phyloP scores from a whole-genome alignment of 64 coral and sea anemone genomes.

The Pocillopora damicornis region DNA sequence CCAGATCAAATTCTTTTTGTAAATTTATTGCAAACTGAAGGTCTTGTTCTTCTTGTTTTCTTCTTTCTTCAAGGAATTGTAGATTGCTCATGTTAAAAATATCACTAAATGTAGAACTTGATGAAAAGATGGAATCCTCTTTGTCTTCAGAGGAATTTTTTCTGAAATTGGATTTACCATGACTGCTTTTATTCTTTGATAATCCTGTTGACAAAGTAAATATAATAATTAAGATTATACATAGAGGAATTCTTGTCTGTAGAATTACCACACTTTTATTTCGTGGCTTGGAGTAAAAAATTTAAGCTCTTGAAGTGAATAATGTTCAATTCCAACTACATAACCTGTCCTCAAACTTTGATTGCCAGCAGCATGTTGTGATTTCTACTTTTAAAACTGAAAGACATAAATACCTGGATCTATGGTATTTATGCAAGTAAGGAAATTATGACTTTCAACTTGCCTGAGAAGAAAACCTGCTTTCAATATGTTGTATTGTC shows the following conservation, averaged over 20 bases:
- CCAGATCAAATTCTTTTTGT: slow-evolving; percentile 72
- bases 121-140: neutral
- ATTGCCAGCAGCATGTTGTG: too few species aligned
- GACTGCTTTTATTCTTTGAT: neutral
- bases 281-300: too few species aligned
- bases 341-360: too few species aligned
- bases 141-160: neutral
- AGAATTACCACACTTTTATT: too few species aligned
- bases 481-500: too few species aligned
- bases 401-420: too few species aligned
- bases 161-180: neutral
- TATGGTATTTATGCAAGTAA: too few species aligned
- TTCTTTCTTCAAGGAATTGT: slow-evolving; percentile 43
- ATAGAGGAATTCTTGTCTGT: neutral
- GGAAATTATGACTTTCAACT: too few species aligned
- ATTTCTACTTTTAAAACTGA: too few species aligned
- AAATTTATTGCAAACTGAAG: slow-evolving; percentile 75
- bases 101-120: slow-evolving; percentile 32
- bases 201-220: slow-evolving; percentile 1
- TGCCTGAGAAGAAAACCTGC: too few species aligned
- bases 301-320: too few species aligned
- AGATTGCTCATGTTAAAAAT: slow-evolving; percentile 18
- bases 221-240: neutral
- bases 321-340: too few species aligned
- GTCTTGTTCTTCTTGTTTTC: slow-evolving; percentile 76